Conservation (phyloP, 2,797 vertebrate species). For the Thripadectes ignobilis region DNA sequence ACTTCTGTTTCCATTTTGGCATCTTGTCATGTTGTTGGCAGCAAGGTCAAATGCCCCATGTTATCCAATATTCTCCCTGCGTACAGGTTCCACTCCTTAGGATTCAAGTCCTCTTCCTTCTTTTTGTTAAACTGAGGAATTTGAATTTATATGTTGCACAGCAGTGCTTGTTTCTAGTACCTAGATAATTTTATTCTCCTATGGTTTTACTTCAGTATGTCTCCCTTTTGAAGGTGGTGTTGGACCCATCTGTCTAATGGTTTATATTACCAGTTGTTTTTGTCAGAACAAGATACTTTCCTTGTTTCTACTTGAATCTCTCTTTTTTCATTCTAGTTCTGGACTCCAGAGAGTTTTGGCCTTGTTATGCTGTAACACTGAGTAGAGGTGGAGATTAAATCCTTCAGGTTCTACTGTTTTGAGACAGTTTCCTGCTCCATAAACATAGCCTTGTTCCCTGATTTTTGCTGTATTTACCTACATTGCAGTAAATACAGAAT, state of each 20-base stretch:
- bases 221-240: neutral
- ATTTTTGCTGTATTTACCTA: neutral
- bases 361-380: neutral
- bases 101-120: neutral
- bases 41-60: neutral
- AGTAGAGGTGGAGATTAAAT: neutral
- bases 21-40: neutral
- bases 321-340: neutral
- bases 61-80: neutral
- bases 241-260: neutral
- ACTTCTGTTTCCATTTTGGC: slow-evolving; percentile 7
- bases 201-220: neutral
- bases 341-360: neutral
- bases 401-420: neutral
- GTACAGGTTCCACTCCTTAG: neutral
- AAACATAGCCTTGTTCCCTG: neutral
- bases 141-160: neutral
- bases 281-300: neutral
- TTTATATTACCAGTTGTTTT: neutral
- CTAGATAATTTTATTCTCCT: neutral
- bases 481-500: neutral
- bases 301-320: neutral
- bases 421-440: neutral
- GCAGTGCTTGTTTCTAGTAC: neutral
- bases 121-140: neutral